Percentiles rank a stretch among this genome's conserved stretches.
Evolutionary conservation across 2,888 invertebrate genomes (phyloP).

Genomic region (Drosophila koepferae): DNA sequence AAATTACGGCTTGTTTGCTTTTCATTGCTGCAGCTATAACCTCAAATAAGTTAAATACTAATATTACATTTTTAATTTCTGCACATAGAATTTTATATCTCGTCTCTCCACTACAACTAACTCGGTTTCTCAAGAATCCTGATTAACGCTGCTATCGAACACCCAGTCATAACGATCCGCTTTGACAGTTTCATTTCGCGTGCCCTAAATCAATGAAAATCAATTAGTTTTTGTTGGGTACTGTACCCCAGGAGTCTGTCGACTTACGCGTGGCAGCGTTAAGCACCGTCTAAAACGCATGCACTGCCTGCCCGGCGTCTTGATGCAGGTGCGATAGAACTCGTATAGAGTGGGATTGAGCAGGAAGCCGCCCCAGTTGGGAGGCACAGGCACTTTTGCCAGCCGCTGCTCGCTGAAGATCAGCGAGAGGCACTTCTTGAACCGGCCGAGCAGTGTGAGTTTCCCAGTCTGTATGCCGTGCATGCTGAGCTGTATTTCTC

Average conservation of each 20-base stretch:
- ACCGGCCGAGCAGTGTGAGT: conserved; percentile 2
- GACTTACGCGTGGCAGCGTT: conserved; percentile 47
- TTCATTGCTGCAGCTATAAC: conserved; percentile 14
- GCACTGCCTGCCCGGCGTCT: conserved; percentile 20
- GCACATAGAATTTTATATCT: not conserved
- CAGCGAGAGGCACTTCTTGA: conserved; percentile 10
- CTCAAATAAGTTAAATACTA: not conserved
- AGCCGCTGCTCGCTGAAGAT: conserved; percentile 86
- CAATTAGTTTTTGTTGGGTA: not conserved
- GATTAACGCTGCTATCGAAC: conserved; percentile 40
- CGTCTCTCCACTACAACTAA: not conserved
- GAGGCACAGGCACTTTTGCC: conserved; percentile 86
- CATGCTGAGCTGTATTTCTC: conserved; percentile 90
- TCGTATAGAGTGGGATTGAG: conserved; percentile 93
- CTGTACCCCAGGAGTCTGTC: not conserved
- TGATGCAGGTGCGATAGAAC: conserved; percentile 88
- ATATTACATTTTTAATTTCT: not conserved
- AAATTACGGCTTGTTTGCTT: conserved; percentile 7
- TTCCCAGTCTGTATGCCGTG: conserved; percentile 5
- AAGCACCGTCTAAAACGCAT: conserved; percentile 59
- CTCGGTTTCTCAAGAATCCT: not conserved
- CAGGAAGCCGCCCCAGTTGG: conserved; percentile 95
- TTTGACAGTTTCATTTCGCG: conserved; percentile 21
- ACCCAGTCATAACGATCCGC: conserved; percentile 56
- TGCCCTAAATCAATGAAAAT: conserved; percentile 30